phyloP scores from a whole-genome alignment of 2,113 vertebrate genomes.

The Crotalus helleri region DNA sequence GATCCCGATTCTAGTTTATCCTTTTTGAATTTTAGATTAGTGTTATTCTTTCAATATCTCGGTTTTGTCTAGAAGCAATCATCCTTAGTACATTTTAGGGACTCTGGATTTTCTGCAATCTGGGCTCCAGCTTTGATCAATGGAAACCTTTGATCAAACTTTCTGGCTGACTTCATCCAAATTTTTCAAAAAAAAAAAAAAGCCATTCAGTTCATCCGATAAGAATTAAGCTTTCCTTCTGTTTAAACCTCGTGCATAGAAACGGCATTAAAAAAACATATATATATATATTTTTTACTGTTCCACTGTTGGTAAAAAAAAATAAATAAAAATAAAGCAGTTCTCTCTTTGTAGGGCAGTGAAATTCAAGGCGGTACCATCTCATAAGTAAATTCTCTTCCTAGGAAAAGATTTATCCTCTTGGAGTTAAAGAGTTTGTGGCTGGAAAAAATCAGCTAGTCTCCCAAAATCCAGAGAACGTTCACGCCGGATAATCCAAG shows the following conservation, averaged over 20 bases:
- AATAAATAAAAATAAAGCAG: background rate
- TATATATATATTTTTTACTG: background rate
- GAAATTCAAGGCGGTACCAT: background rate
- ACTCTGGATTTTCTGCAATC: background rate
- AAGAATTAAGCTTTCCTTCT: background rate
- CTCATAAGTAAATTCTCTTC: fast-evolving
- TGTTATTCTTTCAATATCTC: fast-evolving
- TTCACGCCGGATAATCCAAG: constrained; percentile 93
- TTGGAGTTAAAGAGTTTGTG: fast-evolving
- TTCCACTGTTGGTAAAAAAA: fast-evolving
- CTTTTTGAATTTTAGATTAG: fast-evolving
- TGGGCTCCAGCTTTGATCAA: too few relatives aligned
- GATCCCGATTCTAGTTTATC: fast-evolving
- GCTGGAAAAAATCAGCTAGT: constrained; percentile 20
- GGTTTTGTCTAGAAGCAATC: background rate
- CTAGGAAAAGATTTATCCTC: fast-evolving
- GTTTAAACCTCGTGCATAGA: fast-evolving
- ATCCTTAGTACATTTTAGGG: fast-evolving
- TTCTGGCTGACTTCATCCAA: background rate
- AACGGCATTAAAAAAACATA: background rate
- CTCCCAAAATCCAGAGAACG: constrained; percentile 91
- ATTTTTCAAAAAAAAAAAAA: fast-evolving
- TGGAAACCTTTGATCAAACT: too few relatives aligned
- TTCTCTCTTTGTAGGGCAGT: fast-evolving
- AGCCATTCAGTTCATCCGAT: fast-evolving